A percentile compares a stretch with the other conserved stretches of the same genome.
These are phyloP conservation scores for Taphrorychus bicolor DNA, from an alignment of 2,888 invertebrate genomes.

Conservation along the genomic window DNA sequence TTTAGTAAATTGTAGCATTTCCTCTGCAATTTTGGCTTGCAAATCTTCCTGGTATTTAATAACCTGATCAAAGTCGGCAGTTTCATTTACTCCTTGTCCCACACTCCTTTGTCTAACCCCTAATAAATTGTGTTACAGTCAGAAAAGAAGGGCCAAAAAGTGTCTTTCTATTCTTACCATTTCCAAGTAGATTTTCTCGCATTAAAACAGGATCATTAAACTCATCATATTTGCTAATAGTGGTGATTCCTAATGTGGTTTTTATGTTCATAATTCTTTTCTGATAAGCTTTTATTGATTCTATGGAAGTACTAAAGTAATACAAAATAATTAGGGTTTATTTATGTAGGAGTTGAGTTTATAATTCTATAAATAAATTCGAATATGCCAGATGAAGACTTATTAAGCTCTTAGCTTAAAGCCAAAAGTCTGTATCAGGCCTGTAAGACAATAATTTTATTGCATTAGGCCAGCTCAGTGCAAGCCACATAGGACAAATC, in stretches of 20 bases:
- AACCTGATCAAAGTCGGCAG: constrained; percentile 79
- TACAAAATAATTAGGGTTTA: no score
- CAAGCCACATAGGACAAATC: no score
- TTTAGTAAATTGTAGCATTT: constrained; percentile 88
- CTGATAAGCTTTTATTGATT: constrained; percentile 54
- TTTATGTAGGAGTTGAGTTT: no score
- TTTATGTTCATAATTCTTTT: constrained; percentile 49
- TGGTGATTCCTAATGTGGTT: constrained; percentile 47
- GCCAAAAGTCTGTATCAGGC: no score
- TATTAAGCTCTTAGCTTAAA: no score
- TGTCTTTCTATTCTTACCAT: no score
- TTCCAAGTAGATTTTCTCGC: constrained; percentile 53
- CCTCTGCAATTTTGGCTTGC: constrained; percentile 92
- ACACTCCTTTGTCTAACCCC: constrained; percentile 64
- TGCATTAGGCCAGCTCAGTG: no score
- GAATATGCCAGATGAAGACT: no score
- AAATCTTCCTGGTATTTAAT: constrained; percentile 87
- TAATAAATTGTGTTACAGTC: constrained; percentile 25
- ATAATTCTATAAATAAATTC: no score
- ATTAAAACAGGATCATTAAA: constrained; percentile 47
- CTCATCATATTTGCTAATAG: constrained; percentile 46
- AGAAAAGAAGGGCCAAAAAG: no score
- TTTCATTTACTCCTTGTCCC: constrained; percentile 56
- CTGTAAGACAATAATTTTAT: no score
- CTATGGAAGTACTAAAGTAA: constrained; percentile 59